Percentiles rank a stretch among this genome's conserved stretches.
phyloP scores from a whole-genome alignment of 2,888 invertebrate species.

The Noctua pronuba region DNA sequence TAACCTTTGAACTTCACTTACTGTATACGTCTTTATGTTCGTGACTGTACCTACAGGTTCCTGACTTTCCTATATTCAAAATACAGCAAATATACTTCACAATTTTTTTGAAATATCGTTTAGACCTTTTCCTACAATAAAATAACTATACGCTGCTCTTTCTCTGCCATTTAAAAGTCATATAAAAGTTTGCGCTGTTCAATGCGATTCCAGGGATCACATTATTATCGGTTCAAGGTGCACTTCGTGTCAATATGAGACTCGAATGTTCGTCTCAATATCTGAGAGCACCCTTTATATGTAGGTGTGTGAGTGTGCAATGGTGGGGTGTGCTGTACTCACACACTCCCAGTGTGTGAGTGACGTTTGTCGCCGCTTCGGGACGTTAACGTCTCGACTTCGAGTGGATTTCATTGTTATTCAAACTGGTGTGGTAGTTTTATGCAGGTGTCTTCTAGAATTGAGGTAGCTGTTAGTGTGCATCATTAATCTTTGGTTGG shows the following conservation, averaged over 20 bases:
- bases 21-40: background rate
- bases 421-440: slow-evolving; percentile 33
- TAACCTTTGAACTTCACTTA: background rate
- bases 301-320: slow-evolving; percentile 62
- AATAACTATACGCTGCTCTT: slow-evolving; percentile 8
- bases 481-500: background rate
- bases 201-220: slow-evolving; percentile 66
- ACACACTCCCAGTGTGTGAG: slow-evolving; percentile 39
- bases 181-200: slow-evolving; percentile 63
- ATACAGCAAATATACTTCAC: background rate
- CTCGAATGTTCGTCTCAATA: slow-evolving; percentile 75
- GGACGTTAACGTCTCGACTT: slow-evolving; percentile 51
- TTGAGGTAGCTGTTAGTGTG: slow-evolving; percentile 9
- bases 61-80: background rate
- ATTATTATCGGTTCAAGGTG: slow-evolving; percentile 69
- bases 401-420: slow-evolving; percentile 80
- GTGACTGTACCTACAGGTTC: background rate
- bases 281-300: slow-evolving; percentile 56
- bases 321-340: slow-evolving; percentile 47
- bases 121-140: background rate
- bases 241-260: slow-evolving; percentile 72
- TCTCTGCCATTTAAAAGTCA: slow-evolving; percentile 44
- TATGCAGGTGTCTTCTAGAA: slow-evolving; percentile 22
- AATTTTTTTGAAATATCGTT: background rate
- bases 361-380: slow-evolving; percentile 64